Evolutionary conservation across 2,888 invertebrate species (phyloP).

Genomic region (Caenorhabditis doughertyi): DNA sequence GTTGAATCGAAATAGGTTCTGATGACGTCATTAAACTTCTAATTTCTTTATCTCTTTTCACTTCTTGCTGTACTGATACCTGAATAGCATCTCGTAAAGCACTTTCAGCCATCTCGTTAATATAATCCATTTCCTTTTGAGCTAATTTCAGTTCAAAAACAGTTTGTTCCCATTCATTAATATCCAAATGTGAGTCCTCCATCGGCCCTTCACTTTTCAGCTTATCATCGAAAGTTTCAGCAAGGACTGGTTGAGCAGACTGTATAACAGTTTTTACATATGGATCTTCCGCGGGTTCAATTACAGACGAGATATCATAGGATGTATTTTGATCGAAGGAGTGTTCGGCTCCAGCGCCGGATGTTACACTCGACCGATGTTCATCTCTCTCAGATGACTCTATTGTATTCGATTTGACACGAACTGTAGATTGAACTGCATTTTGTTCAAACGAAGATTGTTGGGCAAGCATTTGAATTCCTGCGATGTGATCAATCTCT

Average conservation of each 20-base stretch:
- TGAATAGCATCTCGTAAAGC: not conserved
- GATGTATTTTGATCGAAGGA: slow-evolving; percentile 39
- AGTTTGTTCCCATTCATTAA: too few relatives aligned
- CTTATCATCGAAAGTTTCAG: too few relatives aligned
- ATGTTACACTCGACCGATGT: not conserved
- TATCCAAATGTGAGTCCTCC: too few relatives aligned
- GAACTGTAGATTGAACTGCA: not conserved
- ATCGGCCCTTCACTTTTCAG: too few relatives aligned
- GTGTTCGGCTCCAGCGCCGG: slow-evolving; percentile 20
- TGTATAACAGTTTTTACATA: too few relatives aligned
- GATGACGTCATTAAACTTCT: too few relatives aligned
- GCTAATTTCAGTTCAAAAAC: slow-evolving; percentile 38
- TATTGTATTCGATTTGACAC: too few relatives aligned
- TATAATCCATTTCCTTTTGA: slow-evolving; percentile 67
- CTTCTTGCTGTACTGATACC: not conserved
- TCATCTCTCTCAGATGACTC: too few relatives aligned
- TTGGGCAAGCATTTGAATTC: not conserved
- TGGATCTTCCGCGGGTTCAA: not conserved
- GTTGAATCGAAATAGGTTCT: too few relatives aligned
- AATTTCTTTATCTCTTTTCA: not conserved
- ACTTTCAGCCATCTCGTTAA: slow-evolving; percentile 28
- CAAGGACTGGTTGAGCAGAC: too few relatives aligned
- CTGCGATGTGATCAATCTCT: slow-evolving; percentile 5
- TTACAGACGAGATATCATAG: not conserved
- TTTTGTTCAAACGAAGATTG: slow-evolving; percentile 19